Base-by-base conservation (phyloP, 2,113 vertebrate genomes). In the Callocephalon fimbriatum region DNA sequence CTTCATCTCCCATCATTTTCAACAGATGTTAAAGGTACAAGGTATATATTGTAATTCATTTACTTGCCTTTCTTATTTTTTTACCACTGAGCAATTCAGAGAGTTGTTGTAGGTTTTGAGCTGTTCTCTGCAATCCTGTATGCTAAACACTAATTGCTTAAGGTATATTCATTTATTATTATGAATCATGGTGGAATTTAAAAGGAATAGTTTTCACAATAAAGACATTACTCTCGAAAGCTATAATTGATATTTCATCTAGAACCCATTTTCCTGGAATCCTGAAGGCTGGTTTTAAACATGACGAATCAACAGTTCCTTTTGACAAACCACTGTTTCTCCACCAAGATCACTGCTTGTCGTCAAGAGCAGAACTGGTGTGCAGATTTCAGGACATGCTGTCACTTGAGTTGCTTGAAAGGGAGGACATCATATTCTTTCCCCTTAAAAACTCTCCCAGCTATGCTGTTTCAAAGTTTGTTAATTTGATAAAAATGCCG, bases 261-360 rank as follows among this genome's bases (percentile, higher is more conserved):
- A 53, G 38, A 25, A 56, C 58, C 56, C 66, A 67, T 82, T 89
- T 94, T 85, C 70, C 84, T 76, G 91, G 66, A 90, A 91, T 96
- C 14, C 38, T 54, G 50, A 67, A 87, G 50, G 58, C 19, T 89
- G 38, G 7, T 68, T 75, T 85, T 76, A 87, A 94, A 81, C 11
- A 22, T 6, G 44, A 63, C 67, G 70, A 94, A 91, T 78, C 89
- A 95, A 94, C 56, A 78, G 7, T 26, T 84, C 29, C 23, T 78
- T 93, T 53, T 68, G 61, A 92, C 61, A 91, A 81, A 51, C 22
- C 19, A 16, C 61, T 62, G 19, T 29, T 88, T 81, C 68, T 89
- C 42, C 83, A 93, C 29, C 73, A 40, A 72, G 76, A 84, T 79
- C 90, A 90, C n/a, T 35, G 40, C 23, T 2, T 2, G 16, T 65